Conservation (phyloP, 2,888 invertebrate genomes). For the Lottia gigantea region DNA sequence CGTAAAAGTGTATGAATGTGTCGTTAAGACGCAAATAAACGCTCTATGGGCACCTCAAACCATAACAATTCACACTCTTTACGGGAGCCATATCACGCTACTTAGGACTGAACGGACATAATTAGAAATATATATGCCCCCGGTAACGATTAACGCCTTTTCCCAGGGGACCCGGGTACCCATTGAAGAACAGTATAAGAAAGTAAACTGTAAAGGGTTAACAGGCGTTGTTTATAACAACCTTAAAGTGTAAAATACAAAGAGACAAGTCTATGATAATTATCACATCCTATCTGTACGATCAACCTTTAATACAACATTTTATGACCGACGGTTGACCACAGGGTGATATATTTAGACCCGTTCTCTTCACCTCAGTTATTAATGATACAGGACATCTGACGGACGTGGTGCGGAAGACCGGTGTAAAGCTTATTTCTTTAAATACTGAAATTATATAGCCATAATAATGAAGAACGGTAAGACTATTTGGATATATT, state of each 20-base stretch:
- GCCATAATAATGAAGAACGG: too few relatives aligned
- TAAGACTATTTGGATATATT: too few relatives aligned
- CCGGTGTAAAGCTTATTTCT: too few relatives aligned
- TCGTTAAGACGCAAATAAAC: not conserved
- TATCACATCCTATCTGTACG: not conserved
- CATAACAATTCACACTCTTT: not conserved
- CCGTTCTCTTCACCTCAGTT: too few relatives aligned
- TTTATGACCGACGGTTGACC: not conserved
- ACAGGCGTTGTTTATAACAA: not conserved
- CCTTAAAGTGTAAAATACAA: not conserved
- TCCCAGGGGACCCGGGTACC: not conserved
- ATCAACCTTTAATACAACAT: not conserved
- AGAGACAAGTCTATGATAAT: not conserved
- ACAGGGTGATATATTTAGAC: not conserved
- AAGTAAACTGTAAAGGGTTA: not conserved
- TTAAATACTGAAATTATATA: too few relatives aligned
- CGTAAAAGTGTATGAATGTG: slow-evolving; percentile 1
- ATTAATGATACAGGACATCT: too few relatives aligned
- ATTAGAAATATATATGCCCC: not conserved
- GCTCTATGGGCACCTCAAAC: not conserved
- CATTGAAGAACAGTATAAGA: not conserved
- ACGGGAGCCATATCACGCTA: too few relatives aligned
- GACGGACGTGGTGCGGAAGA: too few relatives aligned
- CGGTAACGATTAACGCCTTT: not conserved
- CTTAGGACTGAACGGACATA: too few relatives aligned